These are phyloP conservation scores for Halisarca cf. caerulea DNA, from an alignment of 37 sponge, comb jelly and placozoan genomes.

Conservation along the genomic window DNA sequence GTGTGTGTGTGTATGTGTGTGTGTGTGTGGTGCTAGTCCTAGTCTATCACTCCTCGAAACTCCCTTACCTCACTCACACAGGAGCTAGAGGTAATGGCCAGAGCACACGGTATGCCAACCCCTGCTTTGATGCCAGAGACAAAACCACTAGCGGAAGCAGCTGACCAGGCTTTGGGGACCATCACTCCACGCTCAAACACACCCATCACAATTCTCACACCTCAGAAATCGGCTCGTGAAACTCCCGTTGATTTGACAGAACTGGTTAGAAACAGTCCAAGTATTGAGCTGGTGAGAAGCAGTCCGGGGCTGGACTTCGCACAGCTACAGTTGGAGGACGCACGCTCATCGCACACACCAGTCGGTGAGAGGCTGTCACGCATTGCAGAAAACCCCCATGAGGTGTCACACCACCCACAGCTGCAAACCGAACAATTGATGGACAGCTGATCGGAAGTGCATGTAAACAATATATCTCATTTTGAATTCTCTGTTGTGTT, in stretches of 20 bases:
- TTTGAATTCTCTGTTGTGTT: not conserved
- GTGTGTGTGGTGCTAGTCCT: not conserved
- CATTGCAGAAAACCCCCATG: not conserved
- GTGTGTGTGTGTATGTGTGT: slow-evolving; percentile 9
- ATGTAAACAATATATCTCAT: not conserved
- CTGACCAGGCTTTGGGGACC: slow-evolving; percentile 60
- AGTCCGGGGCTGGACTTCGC: slow-evolving; percentile 73
- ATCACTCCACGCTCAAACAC: slow-evolving; percentile 17
- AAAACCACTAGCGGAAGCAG: slow-evolving; percentile 69
- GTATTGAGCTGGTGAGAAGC: slow-evolving; percentile 44
- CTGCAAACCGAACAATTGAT: not conserved
- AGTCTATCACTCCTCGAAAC: no score
- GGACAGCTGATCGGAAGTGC: slow-evolving; percentile 11
- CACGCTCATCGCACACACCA: slow-evolving; percentile 7
- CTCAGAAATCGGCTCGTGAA: slow-evolving; percentile 19
- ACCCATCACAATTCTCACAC: not conserved
- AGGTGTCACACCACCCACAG: not conserved
- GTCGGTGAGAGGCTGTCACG: not conserved
- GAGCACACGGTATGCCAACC: slow-evolving; percentile 81
- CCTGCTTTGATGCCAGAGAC: slow-evolving; percentile 83
- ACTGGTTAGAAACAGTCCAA: slow-evolving; percentile 26
- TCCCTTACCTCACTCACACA: not conserved
- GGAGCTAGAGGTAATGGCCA: slow-evolving; percentile 83
- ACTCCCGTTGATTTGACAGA: slow-evolving; percentile 20
- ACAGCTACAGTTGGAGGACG: slow-evolving; percentile 56